phyloP scores from a whole-genome alignment of 1,140 invertebrate species.

The Thaumatotibia leucotreta region DNA sequence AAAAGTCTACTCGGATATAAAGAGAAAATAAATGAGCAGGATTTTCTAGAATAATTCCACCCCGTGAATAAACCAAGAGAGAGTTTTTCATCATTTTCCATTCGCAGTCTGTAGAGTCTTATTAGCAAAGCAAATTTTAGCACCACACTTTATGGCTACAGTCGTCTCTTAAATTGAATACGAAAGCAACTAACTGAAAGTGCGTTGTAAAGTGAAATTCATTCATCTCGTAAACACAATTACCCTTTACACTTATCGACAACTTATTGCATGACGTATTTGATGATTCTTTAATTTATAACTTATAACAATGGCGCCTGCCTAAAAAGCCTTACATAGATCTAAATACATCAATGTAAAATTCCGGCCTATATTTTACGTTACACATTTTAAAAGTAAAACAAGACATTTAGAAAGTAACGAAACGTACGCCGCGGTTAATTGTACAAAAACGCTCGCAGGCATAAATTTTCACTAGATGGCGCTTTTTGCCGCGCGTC shows the following conservation, averaged over 20 bases:
- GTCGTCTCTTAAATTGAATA: background rate
- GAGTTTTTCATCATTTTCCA: background rate
- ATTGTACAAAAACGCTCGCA: slow-evolving; percentile 5
- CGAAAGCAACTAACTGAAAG: background rate
- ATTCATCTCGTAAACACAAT: background rate
- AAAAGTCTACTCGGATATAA: too few species aligned
- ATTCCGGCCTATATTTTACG: background rate
- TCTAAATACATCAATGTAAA: background rate
- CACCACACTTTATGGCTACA: background rate
- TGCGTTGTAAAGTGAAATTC: background rate
- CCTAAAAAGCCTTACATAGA: background rate
- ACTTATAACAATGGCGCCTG: too few species aligned
- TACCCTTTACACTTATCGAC: too few species aligned
- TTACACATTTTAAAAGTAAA: background rate
- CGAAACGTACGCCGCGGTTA: background rate
- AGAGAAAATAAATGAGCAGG: background rate
- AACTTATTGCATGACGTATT: too few species aligned
- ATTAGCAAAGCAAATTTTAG: background rate
- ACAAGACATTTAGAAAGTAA: slow-evolving; percentile 10
- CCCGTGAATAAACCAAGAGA: background rate
- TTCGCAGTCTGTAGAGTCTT: background rate
- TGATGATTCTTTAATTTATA: too few species aligned
- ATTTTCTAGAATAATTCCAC: background rate
- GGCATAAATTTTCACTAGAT: background rate
- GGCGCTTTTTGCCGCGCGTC: slow-evolving; percentile 6